Base-by-base conservation (phyloP, 2,888 invertebrate species). In the Brenthis ino region DNA sequence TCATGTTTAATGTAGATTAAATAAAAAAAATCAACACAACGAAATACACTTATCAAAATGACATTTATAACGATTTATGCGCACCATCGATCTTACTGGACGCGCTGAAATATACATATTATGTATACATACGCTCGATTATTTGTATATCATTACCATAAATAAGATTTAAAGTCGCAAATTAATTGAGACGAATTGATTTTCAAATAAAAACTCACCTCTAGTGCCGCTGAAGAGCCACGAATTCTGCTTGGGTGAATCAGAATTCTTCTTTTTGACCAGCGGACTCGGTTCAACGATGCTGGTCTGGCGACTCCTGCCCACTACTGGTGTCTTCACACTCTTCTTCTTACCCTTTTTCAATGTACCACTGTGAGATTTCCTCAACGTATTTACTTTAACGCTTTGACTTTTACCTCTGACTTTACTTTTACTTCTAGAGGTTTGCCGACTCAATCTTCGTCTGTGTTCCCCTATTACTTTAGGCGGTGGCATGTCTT, bases 331-430 rank as follows among this genome's bases (percentile, higher is more conserved):
- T 12, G 86, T 81, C 70, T 92, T 91, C 0, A 79, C 75, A 67
- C 80, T 85, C 76, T 93, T 93, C 82, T 93, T 93, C 70, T 93
- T 93, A 0, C 81, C 82, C 67, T 92, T 92, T 76, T 92, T 93
- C 68, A 93, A 78, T 0, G 92, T 93, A 1, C 93, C 93, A 54
- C 92, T 92, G 63, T 93, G 93, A 33, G 90, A 89, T 74, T 93
- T 93, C 55, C 92, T 83, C 16, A 93, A 70, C 0, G 93, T 92
- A 64, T 90, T 92, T 6, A 93, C 85, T 82, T 90, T 92, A 1
- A 93, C 80, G 2, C 87, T 83, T 73, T 92, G 93, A 75, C 92
- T 92, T 74, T 93, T 93, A 1, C 93, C 93, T 73, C 93, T 79
- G 3, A 78, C 89, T 80, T 92, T 93, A 68, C 93, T 93, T 77